Conservation (phyloP, 2,113 vertebrate genomes). For the Pedetes capensis region DNA sequence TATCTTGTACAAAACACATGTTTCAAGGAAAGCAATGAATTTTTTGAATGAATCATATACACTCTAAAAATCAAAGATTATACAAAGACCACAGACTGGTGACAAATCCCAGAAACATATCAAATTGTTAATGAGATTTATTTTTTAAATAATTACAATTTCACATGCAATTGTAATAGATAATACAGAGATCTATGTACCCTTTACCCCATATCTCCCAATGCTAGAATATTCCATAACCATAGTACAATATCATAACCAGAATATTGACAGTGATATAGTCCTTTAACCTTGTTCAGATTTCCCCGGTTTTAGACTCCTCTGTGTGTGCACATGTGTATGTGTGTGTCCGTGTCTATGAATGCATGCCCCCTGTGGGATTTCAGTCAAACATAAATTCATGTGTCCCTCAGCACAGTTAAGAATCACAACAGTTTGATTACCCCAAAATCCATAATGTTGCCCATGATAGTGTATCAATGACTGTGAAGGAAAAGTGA, state of each 20-base stretch:
- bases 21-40: constrained; percentile 76
- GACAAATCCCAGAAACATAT: not conserved
- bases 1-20: constrained; percentile 82
- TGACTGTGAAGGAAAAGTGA: not conserved
- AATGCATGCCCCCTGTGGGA: not conserved
- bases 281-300: not conserved
- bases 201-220: not conserved
- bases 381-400: not conserved
- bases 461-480: not conserved
- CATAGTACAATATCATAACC: not conserved
- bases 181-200: not conserved
- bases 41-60: not conserved
- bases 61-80: not conserved
- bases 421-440: not conserved
- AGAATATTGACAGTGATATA: not conserved
- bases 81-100: not conserved
- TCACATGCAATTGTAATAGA: not conserved
- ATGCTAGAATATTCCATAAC: not conserved
- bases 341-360: too few species aligned
- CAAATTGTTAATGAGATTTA: not conserved
- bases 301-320: not conserved
- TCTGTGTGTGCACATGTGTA: too few species aligned
- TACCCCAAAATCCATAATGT: not conserved
- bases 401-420: not conserved
- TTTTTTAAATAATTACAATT: not conserved